Evolutionary conservation across 2,888 invertebrate genomes (phyloP).

Genomic region (Odiellus spinosus): DNA sequence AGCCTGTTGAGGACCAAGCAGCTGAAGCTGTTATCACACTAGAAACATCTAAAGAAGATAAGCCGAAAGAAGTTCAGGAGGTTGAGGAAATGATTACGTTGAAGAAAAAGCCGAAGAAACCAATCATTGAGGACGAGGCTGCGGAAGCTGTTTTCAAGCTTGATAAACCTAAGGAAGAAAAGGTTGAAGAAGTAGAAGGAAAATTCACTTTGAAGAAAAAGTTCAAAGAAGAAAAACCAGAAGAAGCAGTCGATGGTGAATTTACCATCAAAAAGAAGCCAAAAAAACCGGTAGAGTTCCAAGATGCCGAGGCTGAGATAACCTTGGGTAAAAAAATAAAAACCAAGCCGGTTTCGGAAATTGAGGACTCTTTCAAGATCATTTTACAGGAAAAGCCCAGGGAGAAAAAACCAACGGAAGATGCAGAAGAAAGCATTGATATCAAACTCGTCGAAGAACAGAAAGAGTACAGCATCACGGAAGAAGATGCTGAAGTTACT

Average conservation of each 20-base stretch:
- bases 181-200: background rate
- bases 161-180: conserved; percentile 1
- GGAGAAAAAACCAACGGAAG: conserved; percentile 2
- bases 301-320: conserved; percentile 3
- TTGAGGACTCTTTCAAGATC: conserved; percentile 11
- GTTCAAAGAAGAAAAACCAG: conserved; percentile 25
- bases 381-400: background rate
- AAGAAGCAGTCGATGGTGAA: conserved; percentile 9
- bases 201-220: conserved; percentile 30
- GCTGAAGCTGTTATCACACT: conserved; percentile 1
- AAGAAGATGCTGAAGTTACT: conserved; percentile 20
- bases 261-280: conserved; percentile 12
- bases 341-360: conserved; percentile 7
- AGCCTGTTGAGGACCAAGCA: background rate
- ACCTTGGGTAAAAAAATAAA: background rate
- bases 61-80: conserved; percentile 6
- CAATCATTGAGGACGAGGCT: background rate
- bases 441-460: conserved; percentile 1
- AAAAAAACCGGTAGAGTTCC: conserved; percentile 5
- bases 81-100: conserved; percentile 20
- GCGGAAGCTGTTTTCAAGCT: too few relatives aligned
- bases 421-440: background rate
- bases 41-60: conserved; percentile 3
- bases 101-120: conserved; percentile 2
- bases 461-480: conserved; percentile 1